A percentile compares a stretch with the other conserved stretches of the same genome.
phyloP scores from a whole-genome alignment of 37 sponge, comb jelly and placozoan genomes.

The Eunapius fragilis region DNA sequence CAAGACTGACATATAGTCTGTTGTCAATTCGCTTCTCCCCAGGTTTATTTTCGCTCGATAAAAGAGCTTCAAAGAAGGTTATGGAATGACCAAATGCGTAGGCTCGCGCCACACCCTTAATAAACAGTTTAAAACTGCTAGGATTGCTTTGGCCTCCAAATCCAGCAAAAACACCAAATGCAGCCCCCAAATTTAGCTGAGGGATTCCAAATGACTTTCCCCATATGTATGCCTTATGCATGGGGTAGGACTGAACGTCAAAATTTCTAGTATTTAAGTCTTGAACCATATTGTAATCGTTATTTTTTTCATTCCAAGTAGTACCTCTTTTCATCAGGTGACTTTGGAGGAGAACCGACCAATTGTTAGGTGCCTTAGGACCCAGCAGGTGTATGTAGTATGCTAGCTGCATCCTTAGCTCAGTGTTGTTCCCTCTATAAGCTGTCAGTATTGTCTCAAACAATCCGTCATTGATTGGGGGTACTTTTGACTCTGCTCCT shows the following conservation, averaged over 20 bases:
- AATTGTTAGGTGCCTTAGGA: neutral
- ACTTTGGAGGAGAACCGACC: neutral
- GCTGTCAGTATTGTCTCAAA: neutral
- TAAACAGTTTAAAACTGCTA: conserved; percentile 32
- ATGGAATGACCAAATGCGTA: conserved; percentile 36
- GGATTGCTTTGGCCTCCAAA: conserved; percentile 10
- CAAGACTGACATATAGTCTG: neutral
- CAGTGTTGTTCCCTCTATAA: neutral
- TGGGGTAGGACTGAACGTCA: conserved; percentile 45
- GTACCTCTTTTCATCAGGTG: neutral
- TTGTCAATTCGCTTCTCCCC: neutral
- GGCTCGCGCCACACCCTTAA: conserved; percentile 35
- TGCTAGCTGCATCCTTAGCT: neutral
- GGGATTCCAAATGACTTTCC: conserved; percentile 53
- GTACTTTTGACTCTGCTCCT: neutral
- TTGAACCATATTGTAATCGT: conserved; percentile 48
- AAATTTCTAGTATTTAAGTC: conserved; percentile 13
- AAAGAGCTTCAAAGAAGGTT: conserved; percentile 6
- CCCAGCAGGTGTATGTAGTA: neutral
- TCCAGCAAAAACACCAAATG: conserved; percentile 63
- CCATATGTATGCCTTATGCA: conserved; percentile 67
- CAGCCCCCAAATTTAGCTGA: conserved; percentile 35
- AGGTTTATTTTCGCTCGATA: neutral
- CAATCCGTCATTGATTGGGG: neutral
- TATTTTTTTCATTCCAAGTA: neutral